Evolutionary conservation across 2,888 invertebrate genomes (phyloP), one percentile per base, ranked within the genome.

Genomic region (Dicranocentrus wangi): DNA sequence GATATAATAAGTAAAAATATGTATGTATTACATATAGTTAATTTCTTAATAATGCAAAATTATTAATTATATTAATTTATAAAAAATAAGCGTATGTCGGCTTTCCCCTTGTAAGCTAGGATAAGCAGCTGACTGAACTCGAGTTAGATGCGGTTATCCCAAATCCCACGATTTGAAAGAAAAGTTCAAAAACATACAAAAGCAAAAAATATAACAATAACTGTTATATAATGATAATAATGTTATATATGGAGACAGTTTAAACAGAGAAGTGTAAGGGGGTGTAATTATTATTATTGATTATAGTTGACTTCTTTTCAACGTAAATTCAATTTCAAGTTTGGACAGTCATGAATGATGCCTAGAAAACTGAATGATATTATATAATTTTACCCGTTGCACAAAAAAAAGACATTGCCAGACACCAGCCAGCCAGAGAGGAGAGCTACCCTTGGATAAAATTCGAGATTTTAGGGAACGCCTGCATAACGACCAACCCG

Each of bases 61-160:
- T 27, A 25, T 32, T 72, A 72, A 82, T 78, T 72, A 78, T 53
- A 68, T 58, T 58, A 28, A 65, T 78, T 39, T 8, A 39, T 39
- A 39, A 39, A 39, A 39, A 39, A 39, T 39, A 39, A 85, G 85
- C 85, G 85, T 85, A 85, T 81, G 82, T 83, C 70, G 82, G 84
- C 83, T 84, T 84, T 83, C 85, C 85, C 85, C 84, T 85, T 83
- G 78, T 82, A 84, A 85, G 84, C 82, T 84, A 84, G 83, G 84
- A 82, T 82, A 78, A 71, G 65, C 79, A 76, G 58, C 75, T 76
- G 82, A 82, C 82, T 82, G 66, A 68, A 28, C 58, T 58, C 39
- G 73, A 81, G 75, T 81, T 81, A 81, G 81, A 81, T 82, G 79
- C 78, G 70, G 79, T 79, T 80, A 82, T 80, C 82, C 79, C 73